Evolutionary conservation across 2,797 vertebrate species (phyloP).

Genomic region (Enteromius trimaculatus): DNA sequence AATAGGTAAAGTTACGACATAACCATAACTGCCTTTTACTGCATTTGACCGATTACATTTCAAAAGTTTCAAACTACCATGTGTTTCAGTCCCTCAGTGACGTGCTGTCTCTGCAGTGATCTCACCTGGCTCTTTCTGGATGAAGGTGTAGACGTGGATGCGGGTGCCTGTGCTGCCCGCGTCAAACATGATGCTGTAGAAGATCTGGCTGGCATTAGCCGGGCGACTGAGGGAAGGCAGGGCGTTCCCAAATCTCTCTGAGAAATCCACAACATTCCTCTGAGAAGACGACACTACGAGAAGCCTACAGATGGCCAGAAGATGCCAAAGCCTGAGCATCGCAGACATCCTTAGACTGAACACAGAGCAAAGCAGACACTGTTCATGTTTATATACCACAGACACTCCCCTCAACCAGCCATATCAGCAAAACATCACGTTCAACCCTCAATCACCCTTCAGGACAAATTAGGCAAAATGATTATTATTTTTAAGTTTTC

Average conservation of each 20-base stretch:
- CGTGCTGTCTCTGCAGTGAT: not conserved
- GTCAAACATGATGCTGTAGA: slow-evolving; percentile 96
- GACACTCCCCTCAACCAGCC: not conserved
- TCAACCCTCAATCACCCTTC: not conserved
- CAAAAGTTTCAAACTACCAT: not conserved
- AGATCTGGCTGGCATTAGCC: slow-evolving; percentile 81
- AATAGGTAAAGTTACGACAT: not conserved
- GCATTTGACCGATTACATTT: not conserved
- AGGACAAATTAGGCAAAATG: not conserved
- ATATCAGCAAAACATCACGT: not conserved
- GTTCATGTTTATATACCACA: slow-evolving; percentile 10
- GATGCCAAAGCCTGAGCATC: not conserved
- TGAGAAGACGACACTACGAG: not conserved
- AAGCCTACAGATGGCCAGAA: slow-evolving; percentile 25
- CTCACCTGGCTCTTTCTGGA: slow-evolving; percentile 82
- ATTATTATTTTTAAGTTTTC: not conserved
- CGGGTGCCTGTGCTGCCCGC: slow-evolving; percentile 97
- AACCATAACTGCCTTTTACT: not conserved
- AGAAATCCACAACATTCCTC: not conserved
- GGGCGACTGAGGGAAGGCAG: slow-evolving; percentile 79
- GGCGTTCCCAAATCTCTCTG: slow-evolving; percentile 59
- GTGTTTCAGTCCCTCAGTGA: not conserved
- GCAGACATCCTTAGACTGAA: not conserved
- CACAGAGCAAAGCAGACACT: not conserved
- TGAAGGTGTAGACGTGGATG: slow-evolving; percentile 94